Evolutionary conservation across 2,113 vertebrate species (phyloP).

Genomic region (Laticauda colubrina): DNA sequence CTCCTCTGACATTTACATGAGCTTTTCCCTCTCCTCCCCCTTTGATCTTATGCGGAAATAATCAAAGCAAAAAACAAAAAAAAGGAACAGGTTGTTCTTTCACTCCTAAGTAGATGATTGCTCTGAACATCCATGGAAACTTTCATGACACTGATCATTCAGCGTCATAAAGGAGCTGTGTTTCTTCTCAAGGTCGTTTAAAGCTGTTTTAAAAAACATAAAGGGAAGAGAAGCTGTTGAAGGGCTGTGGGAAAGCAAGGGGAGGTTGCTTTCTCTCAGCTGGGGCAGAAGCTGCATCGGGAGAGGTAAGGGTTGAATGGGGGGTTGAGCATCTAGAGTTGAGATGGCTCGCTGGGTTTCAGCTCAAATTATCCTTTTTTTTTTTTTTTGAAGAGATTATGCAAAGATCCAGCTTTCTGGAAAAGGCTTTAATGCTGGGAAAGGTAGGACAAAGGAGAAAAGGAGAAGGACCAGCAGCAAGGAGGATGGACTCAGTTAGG

Average conservation of each 20-base stretch:
- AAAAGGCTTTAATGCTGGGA: background rate
- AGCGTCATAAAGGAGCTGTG: background rate
- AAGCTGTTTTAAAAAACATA: background rate
- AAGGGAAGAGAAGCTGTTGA: background rate
- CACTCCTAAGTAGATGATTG: background rate
- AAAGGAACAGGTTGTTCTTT: background rate
- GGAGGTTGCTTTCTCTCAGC: background rate
- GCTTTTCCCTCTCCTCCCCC: background rate
- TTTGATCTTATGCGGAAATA: background rate
- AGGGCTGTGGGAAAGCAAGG: background rate
- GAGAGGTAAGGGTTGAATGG: background rate
- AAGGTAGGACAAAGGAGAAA: background rate
- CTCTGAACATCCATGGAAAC: background rate
- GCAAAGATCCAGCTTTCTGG: background rate
- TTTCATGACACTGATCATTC: background rate
- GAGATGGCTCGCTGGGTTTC: background rate
- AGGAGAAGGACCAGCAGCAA: background rate
- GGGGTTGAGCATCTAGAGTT: background rate
- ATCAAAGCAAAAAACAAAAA: background rate
- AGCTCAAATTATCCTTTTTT: background rate
- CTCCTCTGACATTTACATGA: background rate
- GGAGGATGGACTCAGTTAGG: background rate
- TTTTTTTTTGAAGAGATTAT: background rate
- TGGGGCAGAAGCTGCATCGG: background rate
- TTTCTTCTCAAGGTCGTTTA: background rate